Percentiles rank a stretch among this genome's conserved stretches.
Evolutionary conservation across 2,888 invertebrate genomes (phyloP).

Genomic region (Raillietiella orientalis): DNA sequence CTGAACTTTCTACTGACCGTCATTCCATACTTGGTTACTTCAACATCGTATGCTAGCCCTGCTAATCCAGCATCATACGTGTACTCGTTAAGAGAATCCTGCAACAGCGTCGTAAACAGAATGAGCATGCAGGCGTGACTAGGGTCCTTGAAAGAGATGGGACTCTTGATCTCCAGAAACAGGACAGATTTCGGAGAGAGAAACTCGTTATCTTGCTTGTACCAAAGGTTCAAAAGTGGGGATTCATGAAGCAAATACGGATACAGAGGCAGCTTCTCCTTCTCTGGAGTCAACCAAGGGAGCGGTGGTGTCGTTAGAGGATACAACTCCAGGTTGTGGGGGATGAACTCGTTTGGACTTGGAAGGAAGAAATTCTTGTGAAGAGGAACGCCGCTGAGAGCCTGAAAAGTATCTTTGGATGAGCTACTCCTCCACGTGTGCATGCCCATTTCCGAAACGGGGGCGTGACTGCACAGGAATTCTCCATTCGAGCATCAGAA

Average conservation of each 20-base stretch:
- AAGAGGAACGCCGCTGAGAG: too few species aligned
- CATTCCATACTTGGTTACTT: background rate
- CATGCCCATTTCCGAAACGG: too few species aligned
- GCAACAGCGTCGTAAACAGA: constrained; percentile 44
- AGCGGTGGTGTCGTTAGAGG: too few species aligned
- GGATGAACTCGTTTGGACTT: constrained; percentile 65
- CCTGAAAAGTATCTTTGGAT: too few species aligned
- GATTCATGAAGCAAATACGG: constrained; percentile 57
- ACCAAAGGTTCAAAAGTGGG: constrained; percentile 55
- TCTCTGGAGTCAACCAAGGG: too few species aligned
- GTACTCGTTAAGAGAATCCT: constrained; percentile 67
- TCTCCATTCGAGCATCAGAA: too few species aligned
- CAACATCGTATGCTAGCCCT: background rate
- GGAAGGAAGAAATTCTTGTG: too few species aligned
- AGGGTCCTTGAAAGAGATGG: constrained; percentile 56
- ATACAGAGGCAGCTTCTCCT: too few species aligned
- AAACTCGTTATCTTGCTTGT: constrained; percentile 72
- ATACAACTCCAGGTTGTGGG: constrained; percentile 37
- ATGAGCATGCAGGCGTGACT: constrained; percentile 43
- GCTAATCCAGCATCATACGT: constrained; percentile 22
- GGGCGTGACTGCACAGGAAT: too few species aligned
- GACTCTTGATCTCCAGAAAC: constrained; percentile 35
- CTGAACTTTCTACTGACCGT: too few species aligned
- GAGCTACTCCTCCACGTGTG: too few species aligned
- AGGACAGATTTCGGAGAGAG: constrained; percentile 54